These are phyloP conservation scores for Platyura marginata DNA, from an alignment of 1,140 invertebrate species.

Conservation along the genomic window DNA sequence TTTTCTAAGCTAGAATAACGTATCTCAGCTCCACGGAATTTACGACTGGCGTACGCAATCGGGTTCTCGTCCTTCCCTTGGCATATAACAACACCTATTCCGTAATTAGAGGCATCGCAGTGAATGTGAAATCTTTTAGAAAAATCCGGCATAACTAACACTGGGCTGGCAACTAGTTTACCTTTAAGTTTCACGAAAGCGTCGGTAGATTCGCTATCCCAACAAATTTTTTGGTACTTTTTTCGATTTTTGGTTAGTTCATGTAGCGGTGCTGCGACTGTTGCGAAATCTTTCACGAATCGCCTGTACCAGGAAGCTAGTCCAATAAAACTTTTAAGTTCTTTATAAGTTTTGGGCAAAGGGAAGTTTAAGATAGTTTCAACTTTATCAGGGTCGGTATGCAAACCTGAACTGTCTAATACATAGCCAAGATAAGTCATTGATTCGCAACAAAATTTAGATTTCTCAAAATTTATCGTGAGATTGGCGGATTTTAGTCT, in stretches of 20 bases:
- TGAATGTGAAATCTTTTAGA: slow-evolving; percentile 6
- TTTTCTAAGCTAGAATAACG: neutral
- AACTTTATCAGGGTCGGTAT: slow-evolving; percentile 5
- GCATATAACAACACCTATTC: slow-evolving; percentile 8
- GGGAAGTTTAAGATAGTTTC: slow-evolving; percentile 4
- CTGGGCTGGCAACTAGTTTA: slow-evolving; percentile 4
- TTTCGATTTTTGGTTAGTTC: slow-evolving; percentile 6
- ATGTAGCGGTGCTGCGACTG: slow-evolving; percentile 13
- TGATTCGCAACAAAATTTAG: slow-evolving; percentile 17
- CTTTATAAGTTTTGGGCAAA: slow-evolving; percentile 5
- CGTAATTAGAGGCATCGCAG: slow-evolving; percentile 8
- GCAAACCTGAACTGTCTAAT: slow-evolving; percentile 5
- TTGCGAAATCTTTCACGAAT: slow-evolving; percentile 20
- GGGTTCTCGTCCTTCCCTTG: slow-evolving; percentile 4
- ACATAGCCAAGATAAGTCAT: slow-evolving; percentile 11
- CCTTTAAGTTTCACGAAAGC: neutral
- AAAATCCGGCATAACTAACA: slow-evolving; percentile 8
- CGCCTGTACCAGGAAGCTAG: slow-evolving; percentile 16
- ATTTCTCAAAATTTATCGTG: slow-evolving; percentile 26
- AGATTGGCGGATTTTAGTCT: slow-evolving; percentile 18
- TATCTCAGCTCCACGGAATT: neutral
- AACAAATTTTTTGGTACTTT: slow-evolving; percentile 8
- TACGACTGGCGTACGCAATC: neutral
- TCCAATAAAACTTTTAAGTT: slow-evolving; percentile 9
- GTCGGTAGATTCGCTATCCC: neutral